Evolutionary conservation across 64 coral and sea anemone genomes (phyloP), one percentile per base, ranked within the genome.

Genomic region (Pocillopora damicornis): DNA sequence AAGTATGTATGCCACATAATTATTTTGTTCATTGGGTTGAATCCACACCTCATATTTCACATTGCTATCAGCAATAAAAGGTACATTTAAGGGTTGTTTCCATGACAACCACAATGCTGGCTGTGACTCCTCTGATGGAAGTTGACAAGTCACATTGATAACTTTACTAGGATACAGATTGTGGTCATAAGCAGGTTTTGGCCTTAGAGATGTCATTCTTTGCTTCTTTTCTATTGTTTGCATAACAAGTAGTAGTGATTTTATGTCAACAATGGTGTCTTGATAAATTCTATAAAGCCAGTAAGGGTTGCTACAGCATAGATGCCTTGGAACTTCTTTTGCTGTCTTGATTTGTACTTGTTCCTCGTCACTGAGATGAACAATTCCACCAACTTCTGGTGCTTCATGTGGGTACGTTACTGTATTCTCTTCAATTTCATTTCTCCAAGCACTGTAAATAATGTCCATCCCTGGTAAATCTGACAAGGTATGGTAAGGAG

Each of bases 251-350:
- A 92, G 37, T 60, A 98, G 92, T 79, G 92, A 92, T 35, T 81
- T 79, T 75, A 91, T 90, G 36, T 98, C 92, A n/a, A 98, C 90
- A 84, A 87, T 60, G n/a, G 97, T 99, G 64, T 99, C 97, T 61
- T 99, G 97, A 68, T 99, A 99, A 79, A 99, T 99, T 89, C 97
- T 87, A 63, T 90, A 99, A 18, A 99, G 61, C 97, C 97, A 99
- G 51, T 92, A 91, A 26, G 97, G 93, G 61, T 99, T 86, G 9
- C 67, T 88, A 61, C 97, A 99, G 76, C 97, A 99, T 30, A 93
- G 64, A 93, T 99, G 97, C 2, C 2, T 61, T 45, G 97, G 90
- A 62, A 99, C 81, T 57, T 92, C 90, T 63, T 58, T 83, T 35
- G 93, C 62, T 16, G 77, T 88, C 75, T 64, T 60, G 8, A 99